Percentiles rank a stretch among this genome's conserved stretches.
phyloP scores from a whole-genome alignment of 2,113 vertebrate genomes.

The Myotis brandtii region DNA sequence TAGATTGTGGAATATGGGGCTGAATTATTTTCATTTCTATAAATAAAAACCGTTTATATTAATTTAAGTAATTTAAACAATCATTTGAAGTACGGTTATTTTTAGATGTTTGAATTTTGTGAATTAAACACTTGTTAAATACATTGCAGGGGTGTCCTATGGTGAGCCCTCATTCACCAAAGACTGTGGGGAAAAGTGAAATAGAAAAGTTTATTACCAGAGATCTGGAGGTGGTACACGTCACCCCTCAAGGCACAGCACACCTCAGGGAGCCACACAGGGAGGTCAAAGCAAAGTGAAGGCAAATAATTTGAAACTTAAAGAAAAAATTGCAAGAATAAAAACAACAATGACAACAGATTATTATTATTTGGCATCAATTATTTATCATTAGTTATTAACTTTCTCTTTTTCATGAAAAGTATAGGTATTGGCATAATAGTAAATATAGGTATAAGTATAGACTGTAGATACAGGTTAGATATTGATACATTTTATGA shows the following conservation, averaged over 20 bases:
- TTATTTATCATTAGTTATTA: background rate
- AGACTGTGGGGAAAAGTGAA: background rate
- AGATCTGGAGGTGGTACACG: background rate
- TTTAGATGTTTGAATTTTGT: background rate
- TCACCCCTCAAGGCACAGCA: no score
- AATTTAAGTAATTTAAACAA: background rate
- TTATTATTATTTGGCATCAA: background rate
- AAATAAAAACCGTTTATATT: background rate
- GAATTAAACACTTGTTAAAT: background rate
- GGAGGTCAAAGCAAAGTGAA: background rate
- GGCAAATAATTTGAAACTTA: background rate
- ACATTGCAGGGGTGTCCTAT: accelerated
- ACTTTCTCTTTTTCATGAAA: background rate
- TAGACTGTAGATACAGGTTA: background rate
- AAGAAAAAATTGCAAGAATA: background rate
- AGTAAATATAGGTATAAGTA: background rate
- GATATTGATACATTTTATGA: background rate
- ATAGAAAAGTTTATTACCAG: no score
- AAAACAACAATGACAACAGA: background rate
- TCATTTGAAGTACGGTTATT: background rate
- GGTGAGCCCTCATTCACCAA: background rate
- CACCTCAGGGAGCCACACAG: no score
- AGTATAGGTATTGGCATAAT: background rate
- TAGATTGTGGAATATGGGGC: background rate
- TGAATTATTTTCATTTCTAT: background rate